Conservation (phyloP, 2,113 vertebrate species). For the Naja naja region DNA sequence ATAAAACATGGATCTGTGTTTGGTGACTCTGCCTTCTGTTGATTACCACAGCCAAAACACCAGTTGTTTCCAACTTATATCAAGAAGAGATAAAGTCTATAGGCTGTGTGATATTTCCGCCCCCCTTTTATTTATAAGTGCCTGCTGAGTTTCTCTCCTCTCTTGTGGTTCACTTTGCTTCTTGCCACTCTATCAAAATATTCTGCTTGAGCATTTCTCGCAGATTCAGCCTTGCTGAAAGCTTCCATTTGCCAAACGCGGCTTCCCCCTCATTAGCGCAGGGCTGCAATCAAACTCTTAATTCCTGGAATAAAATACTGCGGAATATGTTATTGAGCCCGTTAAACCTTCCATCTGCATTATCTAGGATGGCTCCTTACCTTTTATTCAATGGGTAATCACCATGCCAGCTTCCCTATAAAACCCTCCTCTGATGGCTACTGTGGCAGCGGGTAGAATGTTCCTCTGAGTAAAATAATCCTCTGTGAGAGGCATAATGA, state of each 20-base stretch:
- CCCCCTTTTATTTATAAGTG: not conserved
- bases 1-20: too few species aligned
- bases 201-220: not conserved
- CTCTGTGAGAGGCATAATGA: conserved; percentile 59
- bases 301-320: conserved; percentile 67
- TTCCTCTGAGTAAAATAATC: conserved; percentile 65
- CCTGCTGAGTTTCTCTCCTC: too few species aligned
- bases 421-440: conserved; percentile 59
- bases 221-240: not conserved
- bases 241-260: not conserved
- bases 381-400: conserved; percentile 60
- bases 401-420: conserved; percentile 62
- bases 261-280: conserved; percentile 61
- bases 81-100: not conserved
- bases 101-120: not conserved
- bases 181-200: too few species aligned
- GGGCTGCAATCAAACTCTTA: conserved; percentile 58
- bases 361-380: conserved; percentile 63
- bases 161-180: not conserved
- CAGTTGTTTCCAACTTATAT: too few species aligned
- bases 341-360: conserved; percentile 63
- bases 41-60: not conserved
- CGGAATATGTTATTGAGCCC: conserved; percentile 58
- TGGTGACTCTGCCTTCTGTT: not conserved
- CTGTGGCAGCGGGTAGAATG: conserved; percentile 60